These are phyloP conservation scores for Channa maculata DNA, from an alignment of 2,113 vertebrate genomes.

Conservation along the genomic window DNA sequence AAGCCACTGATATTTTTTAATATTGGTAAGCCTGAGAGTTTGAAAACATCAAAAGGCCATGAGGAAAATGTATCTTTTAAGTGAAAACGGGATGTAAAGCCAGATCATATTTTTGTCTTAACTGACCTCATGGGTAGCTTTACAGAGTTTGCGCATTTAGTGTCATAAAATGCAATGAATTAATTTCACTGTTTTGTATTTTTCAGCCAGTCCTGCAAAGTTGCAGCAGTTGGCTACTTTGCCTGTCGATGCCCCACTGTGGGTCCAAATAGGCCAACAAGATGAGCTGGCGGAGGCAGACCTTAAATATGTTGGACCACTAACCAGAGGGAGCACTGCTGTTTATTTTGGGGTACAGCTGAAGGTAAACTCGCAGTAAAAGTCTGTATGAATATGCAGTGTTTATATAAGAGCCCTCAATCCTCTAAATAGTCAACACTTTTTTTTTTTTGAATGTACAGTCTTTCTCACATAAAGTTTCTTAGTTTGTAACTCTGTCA, in stretches of 20 bases:
- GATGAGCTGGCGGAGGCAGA: slow-evolving; percentile 80
- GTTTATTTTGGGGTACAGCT: slow-evolving; percentile 85
- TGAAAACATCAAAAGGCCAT: too few relatives aligned
- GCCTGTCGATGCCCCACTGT: slow-evolving; percentile 66
- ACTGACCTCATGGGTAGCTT: too few relatives aligned
- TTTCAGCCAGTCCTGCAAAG: slow-evolving; percentile 64
- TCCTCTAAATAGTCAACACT: too few relatives aligned
- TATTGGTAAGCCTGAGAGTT: too few relatives aligned
- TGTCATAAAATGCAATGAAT: too few relatives aligned
- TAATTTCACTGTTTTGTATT: not conserved
- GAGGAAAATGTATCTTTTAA: not conserved
- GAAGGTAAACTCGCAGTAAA: slow-evolving; percentile 63
- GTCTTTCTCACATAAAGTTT: too few relatives aligned
- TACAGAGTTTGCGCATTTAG: too few relatives aligned
- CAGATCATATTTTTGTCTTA: not conserved
- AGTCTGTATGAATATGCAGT: not conserved
- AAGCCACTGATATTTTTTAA: too few relatives aligned
- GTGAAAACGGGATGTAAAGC: not conserved
- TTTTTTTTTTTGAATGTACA: too few relatives aligned
- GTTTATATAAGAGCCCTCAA: too few relatives aligned
- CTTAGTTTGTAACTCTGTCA: too few relatives aligned
- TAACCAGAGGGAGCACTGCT: slow-evolving; percentile 71
- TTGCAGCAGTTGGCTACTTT: slow-evolving; percentile 71
- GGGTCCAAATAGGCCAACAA: slow-evolving; percentile 74
- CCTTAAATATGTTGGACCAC: slow-evolving; percentile 80